Evolutionary conservation across 2,888 invertebrate genomes (phyloP), one percentile per base, ranked within the genome.

Genomic region (Podotricha telesiphe): DNA sequence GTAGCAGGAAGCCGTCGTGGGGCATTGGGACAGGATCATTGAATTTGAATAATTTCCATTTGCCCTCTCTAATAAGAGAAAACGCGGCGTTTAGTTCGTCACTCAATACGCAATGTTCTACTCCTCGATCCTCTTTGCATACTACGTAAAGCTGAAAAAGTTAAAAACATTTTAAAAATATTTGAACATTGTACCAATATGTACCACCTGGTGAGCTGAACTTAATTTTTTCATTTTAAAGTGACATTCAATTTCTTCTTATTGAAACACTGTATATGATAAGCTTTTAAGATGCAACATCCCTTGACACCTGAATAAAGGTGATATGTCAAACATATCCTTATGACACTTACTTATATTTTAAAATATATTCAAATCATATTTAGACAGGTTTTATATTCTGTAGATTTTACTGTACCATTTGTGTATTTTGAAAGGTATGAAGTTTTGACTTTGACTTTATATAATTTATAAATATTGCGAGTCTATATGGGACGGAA

Each of bases 271-370:
- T 48, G n/a, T 37, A 48, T 22, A 56, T 40, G 37, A 59, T 28
- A 59, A 58, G 15, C 13, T 40, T 37, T 48, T 42, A 59, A 48
- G 17, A 48, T 50, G 28, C 47, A 45, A 50, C 51, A n/a, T 67
- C 42, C n/a, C 42, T 22, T 67, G 51, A 42, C 42, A 51, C 51
- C 40, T 37, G 19, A 51, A 61, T 51, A 58, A 61, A 58, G 50
- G 48, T 51, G 51, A 67, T 67, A 53, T 42, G 66, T 67, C 59
- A 61, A 67, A 61, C 28, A 61, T 61, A 50, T 65, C 22, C 19
- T 51, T 51, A 51, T 42, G 42, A 20, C 59, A 67, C 51, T 34
- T 45, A 65, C 13, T n/a, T n/a, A n/a, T n/a, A 15, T 45, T 17
- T 58, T 22, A 56, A 51, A 34, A 45, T 19, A 28, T 13, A 3